Conservation (phyloP, 2,888 invertebrate species). For the Cephus spinipes region DNA sequence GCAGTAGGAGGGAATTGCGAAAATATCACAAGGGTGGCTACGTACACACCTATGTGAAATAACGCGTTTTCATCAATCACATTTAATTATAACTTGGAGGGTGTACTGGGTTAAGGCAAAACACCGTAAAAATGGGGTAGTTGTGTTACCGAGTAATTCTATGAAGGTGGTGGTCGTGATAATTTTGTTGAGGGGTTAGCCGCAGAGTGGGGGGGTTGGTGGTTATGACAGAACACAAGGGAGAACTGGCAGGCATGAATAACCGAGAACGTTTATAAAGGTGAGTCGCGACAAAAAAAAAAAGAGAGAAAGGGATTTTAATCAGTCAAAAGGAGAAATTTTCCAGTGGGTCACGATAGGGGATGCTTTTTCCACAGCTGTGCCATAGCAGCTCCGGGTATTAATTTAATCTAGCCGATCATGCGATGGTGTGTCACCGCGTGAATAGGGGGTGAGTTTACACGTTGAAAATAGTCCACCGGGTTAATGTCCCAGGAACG, state of each 20-base stretch:
- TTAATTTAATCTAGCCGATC: conserved; percentile 6
- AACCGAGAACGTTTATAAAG: not conserved
- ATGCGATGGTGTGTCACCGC: not conserved
- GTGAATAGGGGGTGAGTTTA: not conserved
- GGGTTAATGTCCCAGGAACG: conserved; percentile 11
- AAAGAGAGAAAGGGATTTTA: not conserved
- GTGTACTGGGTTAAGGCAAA: not conserved
- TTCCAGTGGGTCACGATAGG: not conserved
- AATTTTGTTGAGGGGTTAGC: not conserved
- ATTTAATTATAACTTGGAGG: not conserved
- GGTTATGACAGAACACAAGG: not conserved
- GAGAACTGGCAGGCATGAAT: not conserved
- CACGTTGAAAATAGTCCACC: conserved; percentile 1
- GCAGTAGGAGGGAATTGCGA: not conserved
- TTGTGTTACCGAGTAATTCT: no score
- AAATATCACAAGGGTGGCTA: not conserved
- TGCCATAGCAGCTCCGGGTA: not conserved
- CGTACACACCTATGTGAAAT: not conserved
- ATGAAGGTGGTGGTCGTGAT: no score
- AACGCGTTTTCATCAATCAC: not conserved
- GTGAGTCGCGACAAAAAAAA: not conserved
- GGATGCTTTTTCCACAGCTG: not conserved
- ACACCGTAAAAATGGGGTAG: not conserved
- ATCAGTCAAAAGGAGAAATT: not conserved
- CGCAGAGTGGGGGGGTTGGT: no score